Evolutionary conservation across 2,113 vertebrate species (phyloP), one percentile per base, ranked within the genome.

Genomic region (Aspiorhynchus laticeps): DNA sequence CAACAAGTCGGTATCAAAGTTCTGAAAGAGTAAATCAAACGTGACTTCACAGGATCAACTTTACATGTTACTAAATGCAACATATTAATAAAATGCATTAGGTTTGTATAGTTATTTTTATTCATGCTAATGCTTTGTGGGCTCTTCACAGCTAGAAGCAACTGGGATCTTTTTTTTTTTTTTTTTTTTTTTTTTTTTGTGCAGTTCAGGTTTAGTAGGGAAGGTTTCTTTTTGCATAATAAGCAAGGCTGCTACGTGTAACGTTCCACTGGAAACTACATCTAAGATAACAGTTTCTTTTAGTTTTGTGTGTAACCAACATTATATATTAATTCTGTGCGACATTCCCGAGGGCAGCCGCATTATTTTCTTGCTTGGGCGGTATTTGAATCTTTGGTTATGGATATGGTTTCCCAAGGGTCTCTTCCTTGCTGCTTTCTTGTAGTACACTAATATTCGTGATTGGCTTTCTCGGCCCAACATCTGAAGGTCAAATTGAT

Each of bases 401-500:
- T 93, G 93, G 91, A 92, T 92, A 90, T 91, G 93, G 86, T 94
- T 94, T 95, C 96, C 96, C 95, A 93, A 92, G 96, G 95, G 95
- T 95, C 95, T 94, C 94, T 93, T 96, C 95, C 95, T 96, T 93
- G 91, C 93, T 89, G 91, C 90, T 95, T 91, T 94, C 94, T 95
- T 93, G 93, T 94, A 94, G 92, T 95, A 93, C 94, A 94, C 94
- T 97, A 95, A 95, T 96, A 96, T 95, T 92, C 94, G 92, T 97
- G 95, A 96, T 96, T 97, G 96, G 95, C 95, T 94, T 94, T 94
- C 93, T 96, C 94, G 94, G 94, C 93, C 95, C 94, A 96, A 95
- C 94, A 95, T 95, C 95, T 96, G 96, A 96, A 98, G 95, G 96
- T 96, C 95, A 97, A 97, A 97, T 95, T 96, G 92, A 96, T 96